These are phyloP conservation scores for Corythaixoides concolor DNA, from an alignment of 2,113 vertebrate genomes.

Conservation along the genomic window DNA sequence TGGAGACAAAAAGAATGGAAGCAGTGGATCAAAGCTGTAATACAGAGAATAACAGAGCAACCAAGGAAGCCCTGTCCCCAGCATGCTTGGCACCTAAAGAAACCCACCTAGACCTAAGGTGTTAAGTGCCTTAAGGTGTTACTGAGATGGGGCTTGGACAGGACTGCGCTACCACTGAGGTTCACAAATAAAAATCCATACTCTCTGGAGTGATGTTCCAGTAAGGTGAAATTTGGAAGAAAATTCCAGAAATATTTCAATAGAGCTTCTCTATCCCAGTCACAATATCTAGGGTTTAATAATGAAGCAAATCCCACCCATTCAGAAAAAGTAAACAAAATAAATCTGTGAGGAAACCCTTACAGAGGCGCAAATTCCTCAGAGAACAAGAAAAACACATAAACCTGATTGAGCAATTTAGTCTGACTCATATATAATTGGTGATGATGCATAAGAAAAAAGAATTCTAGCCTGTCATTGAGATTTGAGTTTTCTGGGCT, in stretches of 20 bases:
- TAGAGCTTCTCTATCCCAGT: background rate
- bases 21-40: background rate
- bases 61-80: background rate
- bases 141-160: background rate
- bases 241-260: background rate
- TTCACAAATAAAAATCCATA: background rate
- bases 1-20: background rate
- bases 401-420: background rate
- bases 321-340: background rate
- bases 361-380: background rate
- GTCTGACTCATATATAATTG: background rate
- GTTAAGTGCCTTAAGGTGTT: background rate
- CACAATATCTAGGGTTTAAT: background rate
- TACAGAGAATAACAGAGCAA: background rate
- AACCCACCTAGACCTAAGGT: background rate
- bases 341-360: background rate
- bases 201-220: background rate
- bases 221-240: background rate
- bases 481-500: background rate
- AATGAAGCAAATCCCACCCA: background rate
- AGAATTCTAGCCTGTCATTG: background rate
- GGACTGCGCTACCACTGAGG: background rate
- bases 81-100: background rate
- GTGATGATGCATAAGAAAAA: background rate
- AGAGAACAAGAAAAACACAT: background rate